These are phyloP conservation scores for Glaucomys volans DNA, from an alignment of 2,113 vertebrate genomes.

Conservation along the genomic window DNA sequence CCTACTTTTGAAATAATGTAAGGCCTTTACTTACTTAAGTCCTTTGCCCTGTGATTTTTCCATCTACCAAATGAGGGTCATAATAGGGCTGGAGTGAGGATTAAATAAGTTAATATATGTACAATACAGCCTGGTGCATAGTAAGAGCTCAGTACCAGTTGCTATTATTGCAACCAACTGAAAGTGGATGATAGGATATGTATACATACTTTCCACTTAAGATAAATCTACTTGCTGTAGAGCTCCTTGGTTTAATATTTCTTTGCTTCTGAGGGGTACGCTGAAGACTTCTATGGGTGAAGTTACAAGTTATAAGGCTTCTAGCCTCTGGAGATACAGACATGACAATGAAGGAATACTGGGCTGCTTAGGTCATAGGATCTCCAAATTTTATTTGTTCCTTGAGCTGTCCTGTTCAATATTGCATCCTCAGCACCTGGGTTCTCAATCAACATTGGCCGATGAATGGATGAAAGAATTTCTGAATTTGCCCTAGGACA, in stretches of 20 bases:
- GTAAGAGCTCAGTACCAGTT: not conserved
- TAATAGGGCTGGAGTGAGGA: not conserved
- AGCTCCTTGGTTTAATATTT: not conserved
- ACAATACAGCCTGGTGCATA: not conserved
- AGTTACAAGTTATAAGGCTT: not conserved
- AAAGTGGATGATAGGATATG: not conserved
- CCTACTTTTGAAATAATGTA: slow-evolving; percentile 27
- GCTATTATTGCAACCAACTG: not conserved
- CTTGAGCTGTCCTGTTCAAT: not conserved
- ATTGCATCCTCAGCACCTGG: not conserved
- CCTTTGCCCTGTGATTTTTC: not conserved
- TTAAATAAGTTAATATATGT: not conserved
- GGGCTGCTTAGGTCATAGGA: not conserved
- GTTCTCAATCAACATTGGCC: not conserved
- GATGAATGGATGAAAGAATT: not conserved
- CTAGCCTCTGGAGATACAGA: not conserved
- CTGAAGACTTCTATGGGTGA: not conserved
- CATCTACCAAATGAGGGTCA: not conserved
- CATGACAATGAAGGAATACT: not conserved
- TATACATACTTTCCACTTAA: not conserved
- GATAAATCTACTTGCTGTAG: not conserved
- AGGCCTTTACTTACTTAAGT: slow-evolving; percentile 32
- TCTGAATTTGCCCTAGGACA: not conserved
- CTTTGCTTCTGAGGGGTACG: not conserved
- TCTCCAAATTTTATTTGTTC: not conserved